Percentiles rank a stretch among this genome's conserved stretches.
Conservation (phyloP, 1,140 invertebrate genomes). For the Euura lappo region DNA sequence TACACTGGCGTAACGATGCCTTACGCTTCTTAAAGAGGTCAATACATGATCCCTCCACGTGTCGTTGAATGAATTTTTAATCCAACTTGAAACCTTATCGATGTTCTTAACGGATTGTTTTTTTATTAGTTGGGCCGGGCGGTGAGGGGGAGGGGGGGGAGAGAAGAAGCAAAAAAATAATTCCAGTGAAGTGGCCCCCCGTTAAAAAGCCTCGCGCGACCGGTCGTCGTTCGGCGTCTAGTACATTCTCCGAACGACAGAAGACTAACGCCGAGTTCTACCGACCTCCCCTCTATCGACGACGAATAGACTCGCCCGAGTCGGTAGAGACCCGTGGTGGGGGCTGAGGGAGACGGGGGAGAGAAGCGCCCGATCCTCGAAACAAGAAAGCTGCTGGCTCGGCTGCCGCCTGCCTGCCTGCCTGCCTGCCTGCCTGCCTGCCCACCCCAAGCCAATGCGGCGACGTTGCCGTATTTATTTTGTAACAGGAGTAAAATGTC, state of each 20-base stretch:
- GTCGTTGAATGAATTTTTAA: too few species aligned
- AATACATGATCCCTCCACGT: not conserved
- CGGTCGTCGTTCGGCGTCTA: constrained; percentile 41
- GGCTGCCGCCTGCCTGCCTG: constrained; percentile 32
- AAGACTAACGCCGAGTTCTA: constrained; percentile 55
- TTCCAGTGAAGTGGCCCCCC: too few species aligned
- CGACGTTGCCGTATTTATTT: constrained; percentile 47
- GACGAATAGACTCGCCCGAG: constrained; percentile 57
- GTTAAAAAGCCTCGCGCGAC: not conserved
- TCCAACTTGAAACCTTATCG: too few species aligned
- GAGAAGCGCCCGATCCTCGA: constrained; percentile 43
- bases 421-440: constrained; percentile 26
- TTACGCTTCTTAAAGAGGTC: constrained; percentile 36
- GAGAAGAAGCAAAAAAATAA: too few species aligned
- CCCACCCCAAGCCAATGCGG: constrained; percentile 45
- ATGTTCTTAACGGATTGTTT: too few species aligned
- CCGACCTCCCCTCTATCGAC: constrained; percentile 52
- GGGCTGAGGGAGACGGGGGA: constrained; percentile 25
- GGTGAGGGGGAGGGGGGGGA: too few species aligned
- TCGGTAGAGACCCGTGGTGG: constrained; percentile 26
- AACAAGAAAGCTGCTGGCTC: constrained; percentile 51
- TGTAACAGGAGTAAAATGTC: constrained; percentile 36
- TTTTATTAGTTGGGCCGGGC: too few species aligned
- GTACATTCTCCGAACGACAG: constrained; percentile 53
- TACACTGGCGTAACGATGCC: constrained; percentile 45